A percentile compares a stretch with the other conserved stretches of the same genome.
phyloP scores from a whole-genome alignment of 2,888 invertebrate species.

The Laspeyria flexula region DNA sequence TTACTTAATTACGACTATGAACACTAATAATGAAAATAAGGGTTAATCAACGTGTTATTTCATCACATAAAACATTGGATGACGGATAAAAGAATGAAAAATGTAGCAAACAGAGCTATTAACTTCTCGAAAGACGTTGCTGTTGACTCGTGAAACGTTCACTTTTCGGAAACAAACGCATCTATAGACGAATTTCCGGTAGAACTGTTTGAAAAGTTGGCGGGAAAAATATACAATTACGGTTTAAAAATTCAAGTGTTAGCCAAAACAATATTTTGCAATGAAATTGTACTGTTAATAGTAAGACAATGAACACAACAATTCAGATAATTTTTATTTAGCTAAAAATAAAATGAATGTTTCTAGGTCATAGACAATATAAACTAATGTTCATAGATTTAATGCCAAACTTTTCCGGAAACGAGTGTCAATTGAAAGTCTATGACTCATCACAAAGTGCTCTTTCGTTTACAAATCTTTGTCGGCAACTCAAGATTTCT shows the following conservation, averaged over 20 bases:
- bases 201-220: conserved; percentile 77
- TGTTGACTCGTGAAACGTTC: conserved; percentile 87
- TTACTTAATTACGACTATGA: conserved; percentile 85
- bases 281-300: background rate
- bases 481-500: conserved; percentile 10
- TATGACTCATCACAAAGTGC: conserved; percentile 77
- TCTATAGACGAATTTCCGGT: conserved; percentile 85
- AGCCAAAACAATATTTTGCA: conserved; percentile 6
- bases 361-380: conserved; percentile 62
- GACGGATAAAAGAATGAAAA: conserved; percentile 86
- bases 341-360: conserved; percentile 25
- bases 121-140: conserved; percentile 86
- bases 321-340: background rate
- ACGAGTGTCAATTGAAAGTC: conserved; percentile 82
- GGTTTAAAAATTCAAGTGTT: conserved; percentile 10
- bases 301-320: background rate
- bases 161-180: conserved; percentile 87
- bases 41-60: conserved; percentile 83
- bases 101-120: conserved; percentile 85
- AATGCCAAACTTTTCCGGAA: conserved; percentile 78
- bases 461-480: conserved; percentile 57
- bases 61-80: conserved; percentile 85
- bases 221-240: conserved; percentile 60
- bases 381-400: conserved; percentile 66
- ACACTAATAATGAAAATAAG: conserved; percentile 83